Percentiles rank a stretch among this genome's conserved stretches.
Conservation (phyloP, 92 coral and sea anemone species). For the Epizoanthus stellaris region DNA sequence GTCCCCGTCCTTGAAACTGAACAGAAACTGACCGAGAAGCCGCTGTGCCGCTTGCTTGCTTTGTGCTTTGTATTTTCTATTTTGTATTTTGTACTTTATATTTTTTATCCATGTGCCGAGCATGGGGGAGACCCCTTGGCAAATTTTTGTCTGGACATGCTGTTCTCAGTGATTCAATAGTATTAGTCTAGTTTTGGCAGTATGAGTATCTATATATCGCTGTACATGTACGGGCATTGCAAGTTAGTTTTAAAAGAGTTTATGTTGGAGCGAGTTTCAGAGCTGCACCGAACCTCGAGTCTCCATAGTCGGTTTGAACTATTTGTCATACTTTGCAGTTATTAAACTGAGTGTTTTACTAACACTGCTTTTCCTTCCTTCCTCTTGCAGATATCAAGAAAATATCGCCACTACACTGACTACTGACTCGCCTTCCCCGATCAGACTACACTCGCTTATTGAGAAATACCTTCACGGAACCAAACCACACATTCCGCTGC, state of each 20-base stretch:
- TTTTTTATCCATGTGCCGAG: neutral
- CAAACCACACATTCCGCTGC: neutral
- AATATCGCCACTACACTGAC: constrained; percentile 1
- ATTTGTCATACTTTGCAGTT: too few species aligned
- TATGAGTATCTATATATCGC: too few species aligned
- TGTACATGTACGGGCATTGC: too few species aligned
- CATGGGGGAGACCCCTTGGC: constrained; percentile 42
- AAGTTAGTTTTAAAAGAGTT: too few species aligned
- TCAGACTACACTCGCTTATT: neutral
- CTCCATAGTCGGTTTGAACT: too few species aligned
- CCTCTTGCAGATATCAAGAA: neutral
- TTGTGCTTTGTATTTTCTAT: too few species aligned
- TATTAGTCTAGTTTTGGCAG: too few species aligned
- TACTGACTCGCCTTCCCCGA: neutral
- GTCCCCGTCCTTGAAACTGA: constrained; percentile 41
- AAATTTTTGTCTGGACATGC: constrained; percentile 14
- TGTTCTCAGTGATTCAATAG: neutral
- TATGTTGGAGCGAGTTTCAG: too few species aligned
- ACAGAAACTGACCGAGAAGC: too few species aligned
- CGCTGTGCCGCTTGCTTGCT: too few species aligned
- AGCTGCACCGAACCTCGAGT: too few species aligned
- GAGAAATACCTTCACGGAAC: neutral
- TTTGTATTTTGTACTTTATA: constrained; percentile 11
- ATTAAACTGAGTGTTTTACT: too few species aligned
- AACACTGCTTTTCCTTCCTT: neutral